These are phyloP conservation scores for Thalassarche chlororhynchos DNA, from an alignment of 2,113 vertebrate genomes.

Conservation along the genomic window DNA sequence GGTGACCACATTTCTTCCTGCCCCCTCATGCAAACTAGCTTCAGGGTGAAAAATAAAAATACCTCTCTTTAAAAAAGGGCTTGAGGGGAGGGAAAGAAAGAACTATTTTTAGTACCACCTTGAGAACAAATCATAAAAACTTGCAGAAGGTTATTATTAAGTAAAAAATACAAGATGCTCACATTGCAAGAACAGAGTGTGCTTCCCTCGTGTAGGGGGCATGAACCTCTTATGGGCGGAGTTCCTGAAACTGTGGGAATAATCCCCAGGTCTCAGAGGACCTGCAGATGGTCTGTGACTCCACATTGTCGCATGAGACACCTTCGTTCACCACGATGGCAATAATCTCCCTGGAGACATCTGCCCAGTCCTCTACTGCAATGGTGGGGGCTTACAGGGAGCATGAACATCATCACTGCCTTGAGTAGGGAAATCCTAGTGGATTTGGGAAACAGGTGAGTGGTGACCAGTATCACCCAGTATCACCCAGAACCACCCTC, in stretches of 20 bases:
- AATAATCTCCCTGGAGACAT: not conserved
- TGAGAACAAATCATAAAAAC: not conserved
- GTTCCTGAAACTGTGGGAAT: not conserved
- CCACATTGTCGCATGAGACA: no score
- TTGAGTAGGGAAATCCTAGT: not conserved
- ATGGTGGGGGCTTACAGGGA: not conserved
- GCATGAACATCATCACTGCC: not conserved
- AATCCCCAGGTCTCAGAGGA: not conserved
- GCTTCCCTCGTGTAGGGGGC: not conserved
- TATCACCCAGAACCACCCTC: not conserved
- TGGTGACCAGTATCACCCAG: not conserved
- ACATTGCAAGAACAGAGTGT: not conserved
- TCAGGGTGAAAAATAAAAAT: not conserved
- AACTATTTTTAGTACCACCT: not conserved
- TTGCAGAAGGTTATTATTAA: not conserved
- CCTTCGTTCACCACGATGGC: not conserved
- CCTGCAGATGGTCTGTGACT: not conserved
- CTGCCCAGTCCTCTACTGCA: not conserved
- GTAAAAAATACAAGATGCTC: not conserved
- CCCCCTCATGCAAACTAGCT: not conserved
- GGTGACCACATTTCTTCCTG: not conserved
- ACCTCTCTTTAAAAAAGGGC: not conserved
- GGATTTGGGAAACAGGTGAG: not conserved
- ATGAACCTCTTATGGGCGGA: not conserved
- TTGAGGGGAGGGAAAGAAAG: not conserved